These are phyloP conservation scores for Amphiprion percula DNA, from an alignment of 2,113 vertebrate species.

Conservation along the genomic window DNA sequence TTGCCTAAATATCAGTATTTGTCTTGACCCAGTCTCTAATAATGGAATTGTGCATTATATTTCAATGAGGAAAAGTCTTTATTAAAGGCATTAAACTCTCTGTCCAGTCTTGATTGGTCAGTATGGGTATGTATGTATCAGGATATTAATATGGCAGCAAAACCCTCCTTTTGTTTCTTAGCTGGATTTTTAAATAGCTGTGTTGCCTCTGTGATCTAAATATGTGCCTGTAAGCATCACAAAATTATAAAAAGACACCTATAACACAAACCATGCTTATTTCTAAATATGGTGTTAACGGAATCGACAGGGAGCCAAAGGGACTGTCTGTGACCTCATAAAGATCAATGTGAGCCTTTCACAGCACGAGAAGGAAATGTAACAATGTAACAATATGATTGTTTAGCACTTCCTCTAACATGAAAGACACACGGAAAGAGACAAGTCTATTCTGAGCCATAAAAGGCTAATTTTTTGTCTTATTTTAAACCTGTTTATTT, in stretches of 20 bases:
- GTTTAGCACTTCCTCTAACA: conserved; percentile 85
- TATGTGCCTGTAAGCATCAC: not conserved
- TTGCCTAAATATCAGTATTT: too few species aligned
- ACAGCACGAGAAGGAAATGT: conserved; percentile 85
- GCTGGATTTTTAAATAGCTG: not conserved
- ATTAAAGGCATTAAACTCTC: too few species aligned
- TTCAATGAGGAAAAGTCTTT: too few species aligned
- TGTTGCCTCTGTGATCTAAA: not conserved
- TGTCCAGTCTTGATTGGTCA: too few species aligned
- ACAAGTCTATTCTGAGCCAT: conserved; percentile 82
- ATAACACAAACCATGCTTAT: conserved; percentile 31
- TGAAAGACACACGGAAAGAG: conserved; percentile 82
- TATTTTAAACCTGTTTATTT: conserved; percentile 87
- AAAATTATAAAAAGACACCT: conserved; percentile 15
- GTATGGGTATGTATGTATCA: too few species aligned
- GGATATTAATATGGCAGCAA: too few species aligned
- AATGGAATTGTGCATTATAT: too few species aligned
- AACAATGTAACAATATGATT: conserved; percentile 90
- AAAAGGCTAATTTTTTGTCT: conserved; percentile 80
- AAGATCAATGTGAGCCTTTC: conserved; percentile 84
- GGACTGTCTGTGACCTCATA: conserved; percentile 79
- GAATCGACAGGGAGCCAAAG: conserved; percentile 42
- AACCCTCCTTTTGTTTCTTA: too few species aligned
- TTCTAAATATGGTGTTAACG: conserved; percentile 48
- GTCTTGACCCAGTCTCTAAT: too few species aligned